Percentiles rank a stretch among this genome's conserved stretches.
Conservation (phyloP, 2,888 invertebrate genomes). For the Plebejus anna region DNA sequence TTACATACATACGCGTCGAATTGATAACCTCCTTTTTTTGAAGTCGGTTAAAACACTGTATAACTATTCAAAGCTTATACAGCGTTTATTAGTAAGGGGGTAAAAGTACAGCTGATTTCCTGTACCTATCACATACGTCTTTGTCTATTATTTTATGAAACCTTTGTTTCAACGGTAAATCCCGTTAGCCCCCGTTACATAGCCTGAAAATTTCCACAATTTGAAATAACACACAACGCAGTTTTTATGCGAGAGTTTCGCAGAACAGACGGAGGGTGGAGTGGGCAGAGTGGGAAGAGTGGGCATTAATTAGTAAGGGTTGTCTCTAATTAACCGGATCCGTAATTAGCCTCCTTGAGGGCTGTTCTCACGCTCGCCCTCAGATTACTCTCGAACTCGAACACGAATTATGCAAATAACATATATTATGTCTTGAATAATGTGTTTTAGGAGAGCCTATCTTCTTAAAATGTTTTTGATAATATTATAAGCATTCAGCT, state of each 20-base stretch:
- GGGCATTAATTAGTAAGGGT: slow-evolving; percentile 75
- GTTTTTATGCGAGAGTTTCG: slow-evolving; percentile 50
- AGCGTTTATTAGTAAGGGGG: too few species aligned
- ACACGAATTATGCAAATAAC: slow-evolving; percentile 55
- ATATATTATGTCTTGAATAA: slow-evolving; percentile 30
- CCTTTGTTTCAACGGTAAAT: neutral
- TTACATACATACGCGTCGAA: too few species aligned
- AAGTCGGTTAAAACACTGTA: too few species aligned
- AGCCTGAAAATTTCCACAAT: neutral
- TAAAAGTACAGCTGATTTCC: too few species aligned
- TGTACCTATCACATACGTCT: neutral
- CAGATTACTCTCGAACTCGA: neutral
- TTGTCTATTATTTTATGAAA: neutral
- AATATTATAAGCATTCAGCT: neutral
- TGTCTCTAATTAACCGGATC: slow-evolving; percentile 78
- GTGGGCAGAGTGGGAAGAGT: slow-evolving; percentile 67
- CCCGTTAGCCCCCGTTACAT: too few species aligned
- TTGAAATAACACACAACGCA: neutral
- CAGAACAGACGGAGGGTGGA: slow-evolving; percentile 67
- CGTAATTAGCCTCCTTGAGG: slow-evolving; percentile 76
- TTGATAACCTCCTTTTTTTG: too few species aligned
- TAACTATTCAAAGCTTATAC: too few species aligned
- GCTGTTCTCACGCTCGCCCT: slow-evolving; percentile 67
- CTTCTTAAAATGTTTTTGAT: neutral
- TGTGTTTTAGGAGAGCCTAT: neutral